Evolutionary conservation across 2,888 invertebrate species (phyloP), one percentile per base, ranked within the genome.

Genomic region (Geophilus truncorum): DNA sequence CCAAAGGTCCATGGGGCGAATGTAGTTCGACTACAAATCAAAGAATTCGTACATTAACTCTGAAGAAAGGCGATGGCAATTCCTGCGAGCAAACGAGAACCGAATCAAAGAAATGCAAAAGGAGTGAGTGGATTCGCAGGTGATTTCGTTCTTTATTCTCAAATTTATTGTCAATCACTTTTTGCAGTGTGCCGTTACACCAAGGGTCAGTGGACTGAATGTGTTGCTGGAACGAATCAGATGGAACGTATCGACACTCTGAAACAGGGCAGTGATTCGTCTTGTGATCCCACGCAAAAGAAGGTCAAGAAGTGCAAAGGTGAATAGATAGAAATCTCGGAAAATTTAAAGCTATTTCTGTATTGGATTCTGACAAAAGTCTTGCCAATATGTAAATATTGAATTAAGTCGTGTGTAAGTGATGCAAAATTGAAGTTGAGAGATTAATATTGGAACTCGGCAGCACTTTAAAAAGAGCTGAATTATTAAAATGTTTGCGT

Each of bases 41-140:
- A 85, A 91, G 95, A 84, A 92, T 93, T 80, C 90, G 95, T 84
- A 93, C 93, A 82, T 90, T 95, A 84, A 94, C 93, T 32, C 89
- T 96, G 85, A 95, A 95, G 89, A 94, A 94, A 86, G 94, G 94
- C 51, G 94, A 94, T 87, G 89, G 90, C 62, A 90, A 91, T 82
- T 91, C 90, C 84, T 95, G 95, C 87, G 94, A 94, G 86, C 91
- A 91, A 83, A 92, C 92, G 84, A 94, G 94, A 89, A 93, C 92
- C 82, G 93, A 95, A 84, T 93, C 94, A 88, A 95, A 95, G 89
- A 95, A 94, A 86, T 95, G 95, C 91, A 95, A 94, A 90, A 95
- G 94, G 91, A 93, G 95, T 94, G 89, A 86, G 86, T 81, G n/a
- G 10, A 51, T 80, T 81, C 21, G 18, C n/a, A 23, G 36, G 23